A percentile compares a stretch with the other conserved stretches of the same genome.
These are phyloP conservation scores for Leptinotarsa lineolata DNA, from an alignment of 1,140 invertebrate genomes.

Conservation along the genomic window DNA sequence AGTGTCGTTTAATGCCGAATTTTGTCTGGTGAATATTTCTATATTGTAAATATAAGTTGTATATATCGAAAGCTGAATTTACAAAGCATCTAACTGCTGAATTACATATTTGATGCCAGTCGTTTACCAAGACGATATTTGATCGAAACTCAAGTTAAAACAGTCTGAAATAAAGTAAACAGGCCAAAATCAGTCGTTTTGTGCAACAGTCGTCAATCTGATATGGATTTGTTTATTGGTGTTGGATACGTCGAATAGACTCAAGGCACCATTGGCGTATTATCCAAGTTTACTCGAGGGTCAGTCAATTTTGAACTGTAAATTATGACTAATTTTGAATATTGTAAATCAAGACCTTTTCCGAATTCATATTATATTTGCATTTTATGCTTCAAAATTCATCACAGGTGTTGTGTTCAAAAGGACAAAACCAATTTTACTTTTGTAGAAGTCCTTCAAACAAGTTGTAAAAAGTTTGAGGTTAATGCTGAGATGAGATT, in stretches of 20 bases:
- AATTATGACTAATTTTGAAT: neutral
- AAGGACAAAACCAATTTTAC: neutral
- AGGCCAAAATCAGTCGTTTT: neutral
- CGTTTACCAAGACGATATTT: too few species aligned
- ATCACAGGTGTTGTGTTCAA: constrained; percentile 8
- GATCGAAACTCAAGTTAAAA: too few species aligned
- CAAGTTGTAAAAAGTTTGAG: neutral
- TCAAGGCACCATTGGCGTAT: neutral
- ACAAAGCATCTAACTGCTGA: too few species aligned
- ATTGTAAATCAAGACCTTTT: neutral
- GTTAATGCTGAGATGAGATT: neutral
- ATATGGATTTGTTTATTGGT: neutral
- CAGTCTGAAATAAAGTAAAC: too few species aligned
- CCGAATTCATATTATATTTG: neutral
- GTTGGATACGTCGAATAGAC: neutral
- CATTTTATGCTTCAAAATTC: neutral
- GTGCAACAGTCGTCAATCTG: neutral
- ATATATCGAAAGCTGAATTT: too few species aligned
- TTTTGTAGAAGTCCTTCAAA: neutral
- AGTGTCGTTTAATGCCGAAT: too few species aligned
- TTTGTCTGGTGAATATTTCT: too few species aligned
- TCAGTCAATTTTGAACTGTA: neutral
- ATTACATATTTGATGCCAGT: too few species aligned
- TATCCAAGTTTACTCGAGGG: neutral
- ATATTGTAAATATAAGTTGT: too few species aligned